Conservation (phyloP, 2,888 invertebrate species). For the Sesamia inferens region DNA sequence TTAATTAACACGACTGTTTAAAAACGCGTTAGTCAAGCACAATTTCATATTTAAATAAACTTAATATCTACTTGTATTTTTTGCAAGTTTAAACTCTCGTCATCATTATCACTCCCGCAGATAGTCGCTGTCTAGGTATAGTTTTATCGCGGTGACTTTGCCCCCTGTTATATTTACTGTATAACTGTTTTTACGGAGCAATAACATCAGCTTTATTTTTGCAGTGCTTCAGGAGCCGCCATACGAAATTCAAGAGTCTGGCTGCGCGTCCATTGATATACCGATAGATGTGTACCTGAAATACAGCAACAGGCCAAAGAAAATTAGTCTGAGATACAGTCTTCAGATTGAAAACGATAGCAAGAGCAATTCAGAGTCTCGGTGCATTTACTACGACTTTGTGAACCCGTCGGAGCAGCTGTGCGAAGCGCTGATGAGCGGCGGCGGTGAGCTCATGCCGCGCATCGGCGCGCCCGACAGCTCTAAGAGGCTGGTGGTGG, state of each 20-base stretch:
- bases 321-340: conserved; percentile 84
- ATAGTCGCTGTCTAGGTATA: conserved; percentile 73
- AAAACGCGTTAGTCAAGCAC: conserved; percentile 3
- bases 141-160: conserved; percentile 72
- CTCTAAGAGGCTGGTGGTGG: conserved; percentile 74
- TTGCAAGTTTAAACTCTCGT: conserved; percentile 72
- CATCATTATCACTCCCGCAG: conserved; percentile 77
- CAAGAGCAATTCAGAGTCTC: conserved; percentile 80
- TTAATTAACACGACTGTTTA: neutral
- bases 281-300: conserved; percentile 88
- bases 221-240: conserved; percentile 88
- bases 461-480: conserved; percentile 70
- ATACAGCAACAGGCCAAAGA: conserved; percentile 83
- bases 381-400: conserved; percentile 85
- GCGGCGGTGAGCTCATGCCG: conserved; percentile 83
- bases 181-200: conserved; percentile 64
- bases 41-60: neutral
- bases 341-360: conserved; percentile 84
- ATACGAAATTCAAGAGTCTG: conserved; percentile 88
- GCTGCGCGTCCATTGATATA: conserved; percentile 85
- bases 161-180: conserved; percentile 60
- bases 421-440: conserved; percentile 81
- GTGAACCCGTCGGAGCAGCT: conserved; percentile 82
- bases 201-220: conserved; percentile 68
- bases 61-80: conserved; percentile 24